These are phyloP conservation scores for Elmis aenea DNA, from an alignment of 2,888 invertebrate genomes.

Conservation along the genomic window DNA sequence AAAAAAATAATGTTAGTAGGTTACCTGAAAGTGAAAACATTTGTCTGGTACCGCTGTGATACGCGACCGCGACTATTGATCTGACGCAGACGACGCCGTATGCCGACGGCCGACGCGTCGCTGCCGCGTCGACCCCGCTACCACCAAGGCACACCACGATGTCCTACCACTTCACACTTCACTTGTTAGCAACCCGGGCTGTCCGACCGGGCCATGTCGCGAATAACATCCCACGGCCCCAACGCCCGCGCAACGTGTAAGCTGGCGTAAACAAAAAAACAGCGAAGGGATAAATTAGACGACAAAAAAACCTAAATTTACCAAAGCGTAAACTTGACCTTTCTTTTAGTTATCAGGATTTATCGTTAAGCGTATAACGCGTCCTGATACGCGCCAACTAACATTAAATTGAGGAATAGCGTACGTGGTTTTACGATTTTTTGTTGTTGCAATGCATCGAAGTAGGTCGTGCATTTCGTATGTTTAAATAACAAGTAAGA, in stretches of 20 bases:
- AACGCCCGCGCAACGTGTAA: constrained; percentile 13
- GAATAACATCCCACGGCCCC: constrained; percentile 5
- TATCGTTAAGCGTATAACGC: no score
- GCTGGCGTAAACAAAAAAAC: constrained; percentile 15
- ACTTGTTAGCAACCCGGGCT: constrained; percentile 17
- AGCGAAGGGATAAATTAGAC: constrained; percentile 13
- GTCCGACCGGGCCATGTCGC: constrained; percentile 9
- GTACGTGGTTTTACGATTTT: no score
- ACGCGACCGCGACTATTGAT: constrained; percentile 23
- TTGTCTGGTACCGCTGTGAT: constrained; percentile 16
- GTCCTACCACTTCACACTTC: constrained; percentile 19
- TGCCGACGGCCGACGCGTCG: constrained; percentile 25
- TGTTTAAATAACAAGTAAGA: no score
- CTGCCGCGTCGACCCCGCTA: constrained; percentile 21
- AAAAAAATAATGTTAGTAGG: no score
- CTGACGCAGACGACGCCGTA: constrained; percentile 25
- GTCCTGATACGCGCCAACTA: no score
- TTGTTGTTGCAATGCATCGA: no score
- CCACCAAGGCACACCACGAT: constrained; percentile 15
- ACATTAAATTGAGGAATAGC: no score
- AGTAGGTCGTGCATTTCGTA: no score
- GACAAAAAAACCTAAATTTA: constrained; percentile 9
- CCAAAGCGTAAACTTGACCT: constrained; percentile 20
- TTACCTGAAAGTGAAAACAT: no score
- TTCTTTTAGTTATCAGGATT: no score